phyloP scores from a whole-genome alignment of 2,113 vertebrate genomes.

The Peucedramus taeniatus region DNA sequence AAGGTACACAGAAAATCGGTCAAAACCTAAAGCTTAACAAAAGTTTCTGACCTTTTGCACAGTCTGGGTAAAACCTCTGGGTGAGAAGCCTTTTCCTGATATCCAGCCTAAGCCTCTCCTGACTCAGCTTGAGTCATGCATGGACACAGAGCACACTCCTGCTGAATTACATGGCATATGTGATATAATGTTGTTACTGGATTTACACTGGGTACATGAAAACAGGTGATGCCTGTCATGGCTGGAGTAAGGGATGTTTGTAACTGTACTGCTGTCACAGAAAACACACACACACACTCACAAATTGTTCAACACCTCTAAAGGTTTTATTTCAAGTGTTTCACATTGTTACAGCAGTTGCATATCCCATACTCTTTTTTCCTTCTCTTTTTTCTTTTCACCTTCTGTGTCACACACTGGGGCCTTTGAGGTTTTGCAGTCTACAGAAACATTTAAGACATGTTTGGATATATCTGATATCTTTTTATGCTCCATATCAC shows the following conservation, averaged over 20 bases:
- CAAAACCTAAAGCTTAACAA: neutral
- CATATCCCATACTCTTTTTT: neutral
- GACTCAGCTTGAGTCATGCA: neutral
- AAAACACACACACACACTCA: neutral
- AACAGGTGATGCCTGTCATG: neutral
- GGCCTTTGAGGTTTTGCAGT: neutral
- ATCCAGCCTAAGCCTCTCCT: neutral
- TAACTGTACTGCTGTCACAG: neutral
- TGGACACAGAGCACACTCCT: neutral
- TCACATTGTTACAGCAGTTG: neutral
- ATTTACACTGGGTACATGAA: rapidly evolving
- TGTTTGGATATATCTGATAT: neutral
- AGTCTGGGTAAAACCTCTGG: neutral
- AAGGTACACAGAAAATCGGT: neutral
- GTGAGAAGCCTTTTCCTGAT: neutral
- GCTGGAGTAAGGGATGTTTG: neutral
- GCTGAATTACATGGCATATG: neutral
- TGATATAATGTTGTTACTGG: neutral
- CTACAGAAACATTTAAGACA: neutral
- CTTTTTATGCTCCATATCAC: neutral
- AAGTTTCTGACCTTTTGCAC: neutral
- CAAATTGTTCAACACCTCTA: neutral
- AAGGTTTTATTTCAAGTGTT: neutral
- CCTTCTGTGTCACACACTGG: neutral
- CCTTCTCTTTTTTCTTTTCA: rapidly evolving